These are phyloP conservation scores for Mayetiola destructor DNA, from an alignment of 2,888 invertebrate species.

Conservation along the genomic window DNA sequence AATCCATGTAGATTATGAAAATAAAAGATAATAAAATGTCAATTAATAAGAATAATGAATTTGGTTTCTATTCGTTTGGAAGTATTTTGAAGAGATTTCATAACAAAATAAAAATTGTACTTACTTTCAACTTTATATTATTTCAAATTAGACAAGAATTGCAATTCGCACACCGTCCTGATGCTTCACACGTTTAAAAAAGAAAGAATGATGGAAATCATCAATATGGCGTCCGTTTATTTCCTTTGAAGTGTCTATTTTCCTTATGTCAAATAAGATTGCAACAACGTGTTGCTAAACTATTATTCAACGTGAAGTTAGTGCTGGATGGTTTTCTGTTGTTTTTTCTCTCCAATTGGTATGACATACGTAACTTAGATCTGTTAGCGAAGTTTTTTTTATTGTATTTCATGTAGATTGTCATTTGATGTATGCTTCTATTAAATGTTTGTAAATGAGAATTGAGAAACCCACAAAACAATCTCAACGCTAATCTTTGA, in stretches of 20 bases:
- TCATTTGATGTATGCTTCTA: no score
- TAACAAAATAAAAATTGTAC: background rate
- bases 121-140: background rate
- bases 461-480: no score
- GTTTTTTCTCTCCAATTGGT: no score
- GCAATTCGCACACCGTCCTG: slow-evolving; percentile 2
- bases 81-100: background rate
- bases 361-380: no score
- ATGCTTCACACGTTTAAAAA: background rate
- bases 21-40: background rate
- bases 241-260: no score
- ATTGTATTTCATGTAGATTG: no score
- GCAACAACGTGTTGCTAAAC: no score
- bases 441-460: no score
- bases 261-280: background rate
- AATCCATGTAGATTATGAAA: background rate
- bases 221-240: background rate
- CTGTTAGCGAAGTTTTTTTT: no score
- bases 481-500: no score
- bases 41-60: background rate
- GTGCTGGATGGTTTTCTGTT: no score
- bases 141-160: background rate
- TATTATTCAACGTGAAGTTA: no score
- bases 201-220: background rate
- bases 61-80: background rate